A percentile compares a stretch with the other conserved stretches of the same genome.
These are phyloP conservation scores for Coluber constrictor DNA, from an alignment of 2,797 vertebrate species.

Conservation along the genomic window DNA sequence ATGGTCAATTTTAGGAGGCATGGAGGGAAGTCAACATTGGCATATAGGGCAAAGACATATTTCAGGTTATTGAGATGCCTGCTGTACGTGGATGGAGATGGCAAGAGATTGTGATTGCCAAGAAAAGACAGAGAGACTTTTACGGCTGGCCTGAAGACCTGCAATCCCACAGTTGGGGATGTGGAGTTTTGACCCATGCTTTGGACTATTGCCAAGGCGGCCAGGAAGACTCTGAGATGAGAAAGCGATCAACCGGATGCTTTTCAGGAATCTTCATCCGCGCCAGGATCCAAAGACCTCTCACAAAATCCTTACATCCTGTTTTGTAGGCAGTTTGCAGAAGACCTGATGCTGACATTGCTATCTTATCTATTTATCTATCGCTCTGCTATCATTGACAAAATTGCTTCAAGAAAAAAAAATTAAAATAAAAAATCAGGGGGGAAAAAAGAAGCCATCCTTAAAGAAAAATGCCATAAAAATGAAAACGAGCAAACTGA, in stretches of 20 bases:
- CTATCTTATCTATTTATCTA: not conserved
- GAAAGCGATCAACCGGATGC: not conserved
- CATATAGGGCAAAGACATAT: not conserved
- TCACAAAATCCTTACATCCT: not conserved
- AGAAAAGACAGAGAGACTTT: not conserved
- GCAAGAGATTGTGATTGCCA: not conserved
- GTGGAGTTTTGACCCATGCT: not conserved
- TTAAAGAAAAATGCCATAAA: not conserved
- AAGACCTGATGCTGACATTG: not conserved
- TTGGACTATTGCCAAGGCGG: not conserved
- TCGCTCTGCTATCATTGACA: not conserved
- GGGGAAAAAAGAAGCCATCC: not conserved
- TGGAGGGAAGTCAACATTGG: constrained; percentile 2
- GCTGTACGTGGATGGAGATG: not conserved
- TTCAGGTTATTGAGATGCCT: not conserved
- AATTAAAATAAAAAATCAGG: not conserved
- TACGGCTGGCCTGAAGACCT: not conserved
- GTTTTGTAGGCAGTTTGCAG: not conserved
- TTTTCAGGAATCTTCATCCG: not conserved
- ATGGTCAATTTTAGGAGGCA: not conserved
- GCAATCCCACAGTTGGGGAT: not conserved
- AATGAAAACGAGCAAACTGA: not conserved
- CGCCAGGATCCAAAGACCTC: not conserved
- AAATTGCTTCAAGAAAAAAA: not conserved
- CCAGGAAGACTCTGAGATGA: not conserved